Conservation (phyloP, 2,113 vertebrate species). For the Urocynchramus pylzowi region DNA sequence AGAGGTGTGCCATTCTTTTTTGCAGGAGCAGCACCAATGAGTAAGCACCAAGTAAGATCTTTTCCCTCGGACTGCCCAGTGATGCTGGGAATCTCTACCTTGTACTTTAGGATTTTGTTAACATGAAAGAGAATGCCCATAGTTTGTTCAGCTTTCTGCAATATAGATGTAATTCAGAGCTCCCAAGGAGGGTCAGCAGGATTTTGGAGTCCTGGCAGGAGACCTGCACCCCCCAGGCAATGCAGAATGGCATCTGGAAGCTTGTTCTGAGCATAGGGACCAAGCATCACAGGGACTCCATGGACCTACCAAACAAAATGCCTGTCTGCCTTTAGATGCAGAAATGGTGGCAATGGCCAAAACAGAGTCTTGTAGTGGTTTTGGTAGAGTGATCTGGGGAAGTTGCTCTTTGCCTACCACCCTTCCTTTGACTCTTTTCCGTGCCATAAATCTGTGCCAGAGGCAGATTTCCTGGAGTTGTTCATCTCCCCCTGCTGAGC, state of each 20-base stretch:
- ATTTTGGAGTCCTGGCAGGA: background rate
- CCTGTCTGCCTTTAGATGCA: background rate
- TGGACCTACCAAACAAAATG: background rate
- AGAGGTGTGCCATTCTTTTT: background rate
- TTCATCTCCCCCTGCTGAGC: background rate
- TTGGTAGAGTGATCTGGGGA: background rate
- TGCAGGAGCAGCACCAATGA: background rate
- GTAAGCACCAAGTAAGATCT: background rate
- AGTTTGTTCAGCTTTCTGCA: background rate
- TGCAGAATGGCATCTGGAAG: background rate
- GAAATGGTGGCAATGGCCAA: background rate
- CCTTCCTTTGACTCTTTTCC: background rate
- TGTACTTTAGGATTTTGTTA: background rate
- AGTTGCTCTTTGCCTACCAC: background rate
- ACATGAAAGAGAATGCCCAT: background rate
- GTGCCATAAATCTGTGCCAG: background rate
- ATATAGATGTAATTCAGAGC: background rate
- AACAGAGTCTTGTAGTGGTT: background rate
- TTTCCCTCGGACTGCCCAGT: background rate
- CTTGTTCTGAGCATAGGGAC: background rate
- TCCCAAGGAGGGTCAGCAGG: fast-evolving
- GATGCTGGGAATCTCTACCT: background rate
- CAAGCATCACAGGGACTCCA: background rate
- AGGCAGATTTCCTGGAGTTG: background rate
- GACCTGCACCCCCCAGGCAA: background rate